phyloP scores from a whole-genome alignment of 2,797 vertebrate genomes.

The Loriculus beryllinus region DNA sequence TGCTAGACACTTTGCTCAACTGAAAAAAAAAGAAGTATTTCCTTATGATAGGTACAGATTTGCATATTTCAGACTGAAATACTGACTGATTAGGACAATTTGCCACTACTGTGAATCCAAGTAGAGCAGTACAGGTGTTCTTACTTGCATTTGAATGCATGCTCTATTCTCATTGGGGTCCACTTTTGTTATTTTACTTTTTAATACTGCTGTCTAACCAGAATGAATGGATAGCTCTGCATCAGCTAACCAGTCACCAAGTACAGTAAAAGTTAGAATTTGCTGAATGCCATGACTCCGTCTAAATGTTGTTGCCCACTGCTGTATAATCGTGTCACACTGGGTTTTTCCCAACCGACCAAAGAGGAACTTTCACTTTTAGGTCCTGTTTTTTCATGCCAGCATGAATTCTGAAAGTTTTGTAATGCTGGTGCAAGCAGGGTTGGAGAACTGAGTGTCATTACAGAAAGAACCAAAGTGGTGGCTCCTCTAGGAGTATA shows the following conservation, averaged over 20 bases:
- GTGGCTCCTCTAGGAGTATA: not conserved
- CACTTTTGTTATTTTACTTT: not conserved
- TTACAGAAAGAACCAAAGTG: not conserved
- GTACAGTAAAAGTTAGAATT: not conserved
- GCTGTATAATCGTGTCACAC: not conserved
- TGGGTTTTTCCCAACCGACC: not conserved
- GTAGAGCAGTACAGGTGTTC: not conserved
- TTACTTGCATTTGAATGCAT: not conserved
- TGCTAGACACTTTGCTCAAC: not conserved
- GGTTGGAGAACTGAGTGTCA: not conserved
- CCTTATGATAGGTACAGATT: not conserved
- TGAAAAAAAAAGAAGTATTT: not conserved
- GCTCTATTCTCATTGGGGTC: not conserved
- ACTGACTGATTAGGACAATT: constrained; percentile 4
- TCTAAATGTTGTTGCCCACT: not conserved
- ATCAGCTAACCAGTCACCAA: not conserved
- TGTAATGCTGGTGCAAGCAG: not conserved
- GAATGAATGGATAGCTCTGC: not conserved
- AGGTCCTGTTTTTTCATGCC: not conserved
- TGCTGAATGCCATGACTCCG: not conserved
- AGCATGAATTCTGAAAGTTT: not conserved
- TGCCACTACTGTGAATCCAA: not conserved
- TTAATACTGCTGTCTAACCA: not conserved
- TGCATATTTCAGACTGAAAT: not conserved
- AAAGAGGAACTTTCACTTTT: not conserved